Conservation (phyloP, 2,113 vertebrate genomes). For the Serilophus lunatus region DNA sequence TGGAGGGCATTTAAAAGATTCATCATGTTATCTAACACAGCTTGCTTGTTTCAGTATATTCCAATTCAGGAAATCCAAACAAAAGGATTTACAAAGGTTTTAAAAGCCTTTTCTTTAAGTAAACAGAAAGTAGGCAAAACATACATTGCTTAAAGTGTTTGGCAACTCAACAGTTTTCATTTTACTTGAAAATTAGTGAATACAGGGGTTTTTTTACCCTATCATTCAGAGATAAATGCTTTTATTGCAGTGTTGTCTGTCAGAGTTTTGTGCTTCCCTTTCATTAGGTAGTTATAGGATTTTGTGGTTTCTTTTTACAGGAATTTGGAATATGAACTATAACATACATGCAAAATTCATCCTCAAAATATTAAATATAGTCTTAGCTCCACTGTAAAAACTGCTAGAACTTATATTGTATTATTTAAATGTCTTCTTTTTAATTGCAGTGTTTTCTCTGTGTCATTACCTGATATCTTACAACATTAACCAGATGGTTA, state of each 20-base stretch:
- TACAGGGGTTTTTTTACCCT: neutral
- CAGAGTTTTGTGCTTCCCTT: neutral
- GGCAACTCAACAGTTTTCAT: neutral
- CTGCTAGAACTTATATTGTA: neutral
- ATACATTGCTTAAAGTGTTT: neutral
- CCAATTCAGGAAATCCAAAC: constrained; percentile 30
- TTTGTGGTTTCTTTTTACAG: neutral
- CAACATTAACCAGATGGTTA: neutral
- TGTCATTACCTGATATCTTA: neutral
- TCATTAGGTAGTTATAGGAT: neutral
- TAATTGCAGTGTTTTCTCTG: neutral
- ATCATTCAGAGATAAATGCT: neutral
- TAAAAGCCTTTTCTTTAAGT: constrained; percentile 47
- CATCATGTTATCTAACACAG: neutral
- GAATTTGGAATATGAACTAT: neutral
- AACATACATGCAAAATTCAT: neutral
- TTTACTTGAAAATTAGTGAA: neutral
- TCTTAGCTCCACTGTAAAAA: neutral
- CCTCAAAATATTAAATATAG: neutral
- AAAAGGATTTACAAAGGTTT: constrained; percentile 23
- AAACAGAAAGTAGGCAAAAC: constrained; percentile 20
- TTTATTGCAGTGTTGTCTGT: constrained; percentile 17
- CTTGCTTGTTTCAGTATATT: constrained; percentile 20
- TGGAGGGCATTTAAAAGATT: neutral
- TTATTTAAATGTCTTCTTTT: neutral